These are phyloP conservation scores for Fopius arisanus DNA, from an alignment of 1,140 invertebrate species.

Conservation along the genomic window DNA sequence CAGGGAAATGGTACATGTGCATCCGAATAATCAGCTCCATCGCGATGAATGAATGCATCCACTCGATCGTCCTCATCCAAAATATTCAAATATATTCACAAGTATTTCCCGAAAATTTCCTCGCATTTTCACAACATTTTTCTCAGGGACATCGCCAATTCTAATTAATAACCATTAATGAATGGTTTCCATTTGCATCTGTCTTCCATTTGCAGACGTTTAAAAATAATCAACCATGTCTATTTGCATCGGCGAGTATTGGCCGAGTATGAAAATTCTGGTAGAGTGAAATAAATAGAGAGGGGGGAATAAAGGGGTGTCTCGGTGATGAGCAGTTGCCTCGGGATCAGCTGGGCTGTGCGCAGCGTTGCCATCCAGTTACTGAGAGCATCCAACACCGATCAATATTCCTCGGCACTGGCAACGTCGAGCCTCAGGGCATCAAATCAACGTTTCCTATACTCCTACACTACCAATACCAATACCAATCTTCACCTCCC, in stretches of 20 bases:
- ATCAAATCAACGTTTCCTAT: constrained; percentile 21
- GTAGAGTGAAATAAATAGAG: background rate
- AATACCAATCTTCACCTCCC: background rate
- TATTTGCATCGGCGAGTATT: background rate
- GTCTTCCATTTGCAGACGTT: too few relatives aligned
- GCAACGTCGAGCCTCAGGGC: constrained; percentile 5
- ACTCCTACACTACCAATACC: constrained; percentile 16
- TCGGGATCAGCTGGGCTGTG: constrained; percentile 42
- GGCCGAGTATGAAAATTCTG: background rate
- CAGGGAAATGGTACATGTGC: constrained; percentile 18
- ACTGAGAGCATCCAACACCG: constrained; percentile 35
- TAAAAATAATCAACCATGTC: background rate
- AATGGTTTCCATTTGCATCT: too few relatives aligned
- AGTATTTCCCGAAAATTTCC: background rate
- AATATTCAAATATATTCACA: too few relatives aligned
- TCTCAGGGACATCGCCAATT: background rate
- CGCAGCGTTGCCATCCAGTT: constrained; percentile 44
- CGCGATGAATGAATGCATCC: background rate
- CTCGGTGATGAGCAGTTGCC: background rate
- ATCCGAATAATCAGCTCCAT: background rate
- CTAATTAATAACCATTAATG: too few relatives aligned
- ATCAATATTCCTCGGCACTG: constrained; percentile 45
- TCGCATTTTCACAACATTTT: too few relatives aligned
- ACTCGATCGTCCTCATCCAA: too few relatives aligned
- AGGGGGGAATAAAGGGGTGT: constrained; percentile 15